A percentile compares a stretch with the other conserved stretches of the same genome.
Evolutionary conservation across 2,113 vertebrate species (phyloP).

Genomic region (Nymphicus hollandicus): DNA sequence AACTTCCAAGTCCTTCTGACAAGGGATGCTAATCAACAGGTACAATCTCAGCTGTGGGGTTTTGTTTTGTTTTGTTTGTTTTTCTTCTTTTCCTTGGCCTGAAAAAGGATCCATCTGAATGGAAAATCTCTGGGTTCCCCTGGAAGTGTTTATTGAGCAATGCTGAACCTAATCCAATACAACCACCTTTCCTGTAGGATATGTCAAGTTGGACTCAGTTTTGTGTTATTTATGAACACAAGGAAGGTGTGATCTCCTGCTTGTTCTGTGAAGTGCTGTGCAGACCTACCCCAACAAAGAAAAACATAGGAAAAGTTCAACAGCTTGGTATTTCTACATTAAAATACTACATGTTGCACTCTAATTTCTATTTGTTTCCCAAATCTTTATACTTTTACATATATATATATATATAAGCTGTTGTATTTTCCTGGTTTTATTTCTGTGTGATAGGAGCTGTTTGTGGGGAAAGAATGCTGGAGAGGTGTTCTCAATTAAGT

Average conservation of each 20-base stretch:
- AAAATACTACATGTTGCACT: accelerated
- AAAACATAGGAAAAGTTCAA: background rate
- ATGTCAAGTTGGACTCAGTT: background rate
- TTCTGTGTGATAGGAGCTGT: background rate
- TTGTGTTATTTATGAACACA: background rate
- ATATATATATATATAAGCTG: background rate
- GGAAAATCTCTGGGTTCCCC: background rate
- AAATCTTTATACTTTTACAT: background rate
- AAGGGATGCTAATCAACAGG: background rate
- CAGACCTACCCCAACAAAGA: background rate
- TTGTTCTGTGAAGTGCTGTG: background rate
- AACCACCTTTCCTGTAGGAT: background rate
- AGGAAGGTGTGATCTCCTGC: background rate
- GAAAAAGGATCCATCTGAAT: background rate
- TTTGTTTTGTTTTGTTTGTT: background rate
- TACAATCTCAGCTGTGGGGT: accelerated
- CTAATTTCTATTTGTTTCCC: background rate
- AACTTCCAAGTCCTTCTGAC: background rate
- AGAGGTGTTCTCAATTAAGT: background rate
- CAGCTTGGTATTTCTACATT: background rate
- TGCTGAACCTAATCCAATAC: background rate
- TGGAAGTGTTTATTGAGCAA: background rate
- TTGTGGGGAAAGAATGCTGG: background rate
- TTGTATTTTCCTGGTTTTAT: background rate
- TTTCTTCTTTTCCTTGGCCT: background rate